These are phyloP conservation scores for Telenomus remus DNA, from an alignment of 1,140 invertebrate species.

Conservation along the genomic window DNA sequence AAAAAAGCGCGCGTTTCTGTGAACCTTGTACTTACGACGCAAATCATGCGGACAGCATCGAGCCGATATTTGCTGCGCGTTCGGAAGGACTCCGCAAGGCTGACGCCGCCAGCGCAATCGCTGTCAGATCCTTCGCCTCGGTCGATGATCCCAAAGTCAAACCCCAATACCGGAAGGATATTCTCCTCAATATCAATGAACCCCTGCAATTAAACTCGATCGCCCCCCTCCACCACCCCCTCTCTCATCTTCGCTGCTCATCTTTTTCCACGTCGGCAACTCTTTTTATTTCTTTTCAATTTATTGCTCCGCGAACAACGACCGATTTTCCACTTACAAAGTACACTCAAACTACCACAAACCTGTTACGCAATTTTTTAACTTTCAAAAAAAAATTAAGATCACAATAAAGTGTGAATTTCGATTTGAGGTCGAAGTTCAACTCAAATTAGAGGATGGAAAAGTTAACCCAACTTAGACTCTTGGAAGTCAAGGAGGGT, in stretches of 20 bases:
- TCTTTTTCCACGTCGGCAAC: slow-evolving; percentile 17
- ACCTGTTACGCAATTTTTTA: no score
- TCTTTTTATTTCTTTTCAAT: slow-evolving; percentile 22
- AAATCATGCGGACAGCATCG: slow-evolving; percentile 55
- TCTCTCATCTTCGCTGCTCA: slow-evolving; percentile 16
- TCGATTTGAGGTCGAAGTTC: no score
- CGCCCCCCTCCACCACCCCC: slow-evolving; percentile 4
- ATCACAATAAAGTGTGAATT: no score
- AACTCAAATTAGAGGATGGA: no score
- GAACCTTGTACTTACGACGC: slow-evolving; percentile 59
- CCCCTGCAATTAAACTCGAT: slow-evolving; percentile 30
- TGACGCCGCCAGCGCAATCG: slow-evolving; percentile 21
- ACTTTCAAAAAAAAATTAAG: no score
- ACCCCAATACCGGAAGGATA: slow-evolving; percentile 46
- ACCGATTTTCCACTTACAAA: no score
- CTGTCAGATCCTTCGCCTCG: slow-evolving; percentile 22
- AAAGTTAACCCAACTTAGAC: no score
- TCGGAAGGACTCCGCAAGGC: slow-evolving; percentile 49
- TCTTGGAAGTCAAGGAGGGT: neutral
- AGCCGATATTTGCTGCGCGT: slow-evolving; percentile 40
- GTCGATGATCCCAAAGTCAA: slow-evolving; percentile 35
- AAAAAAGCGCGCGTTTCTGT: slow-evolving; percentile 32
- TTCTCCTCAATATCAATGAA: slow-evolving; percentile 38
- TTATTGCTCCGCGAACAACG: neutral
- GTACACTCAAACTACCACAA: no score